These are phyloP conservation scores for Diarsia mendica DNA, from an alignment of 2,888 invertebrate genomes.

Conservation along the genomic window DNA sequence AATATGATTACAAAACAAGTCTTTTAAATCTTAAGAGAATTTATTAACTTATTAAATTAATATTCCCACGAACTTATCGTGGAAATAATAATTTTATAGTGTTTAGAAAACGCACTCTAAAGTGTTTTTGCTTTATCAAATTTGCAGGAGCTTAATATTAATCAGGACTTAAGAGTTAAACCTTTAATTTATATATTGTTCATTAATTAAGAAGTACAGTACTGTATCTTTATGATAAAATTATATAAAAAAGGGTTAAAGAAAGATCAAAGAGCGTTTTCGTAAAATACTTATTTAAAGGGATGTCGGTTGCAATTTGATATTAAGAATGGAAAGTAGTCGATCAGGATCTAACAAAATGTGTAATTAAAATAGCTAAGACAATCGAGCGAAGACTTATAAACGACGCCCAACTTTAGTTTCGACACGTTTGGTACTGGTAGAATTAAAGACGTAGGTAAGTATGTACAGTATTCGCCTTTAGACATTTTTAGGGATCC, in stretches of 20 bases:
- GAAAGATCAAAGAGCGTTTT: conserved; percentile 60
- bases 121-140: conserved; percentile 12
- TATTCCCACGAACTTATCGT: too few species aligned
- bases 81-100: neutral
- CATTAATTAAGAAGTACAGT: conserved; percentile 20
- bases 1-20: neutral
- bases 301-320: conserved; percentile 53
- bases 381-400: conserved; percentile 73
- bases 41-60: neutral
- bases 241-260: conserved; percentile 29
- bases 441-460: conserved; percentile 64
- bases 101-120: conserved; percentile 5
- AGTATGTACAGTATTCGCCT: conserved; percentile 26
- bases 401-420: conserved; percentile 69
- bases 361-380: conserved; percentile 73
- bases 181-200: neutral
- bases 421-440: conserved; percentile 63
- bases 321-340: conserved; percentile 53
- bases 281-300: conserved; percentile 57
- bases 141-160: conserved; percentile 25
- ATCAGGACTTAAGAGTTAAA: neutral
- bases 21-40: neutral
- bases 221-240: conserved; percentile 1
- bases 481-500: conserved; percentile 18
- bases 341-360: conserved; percentile 63